Evolutionary conservation across 2,888 invertebrate species (phyloP).

Genomic region (Dicyrtoma fusca): DNA sequence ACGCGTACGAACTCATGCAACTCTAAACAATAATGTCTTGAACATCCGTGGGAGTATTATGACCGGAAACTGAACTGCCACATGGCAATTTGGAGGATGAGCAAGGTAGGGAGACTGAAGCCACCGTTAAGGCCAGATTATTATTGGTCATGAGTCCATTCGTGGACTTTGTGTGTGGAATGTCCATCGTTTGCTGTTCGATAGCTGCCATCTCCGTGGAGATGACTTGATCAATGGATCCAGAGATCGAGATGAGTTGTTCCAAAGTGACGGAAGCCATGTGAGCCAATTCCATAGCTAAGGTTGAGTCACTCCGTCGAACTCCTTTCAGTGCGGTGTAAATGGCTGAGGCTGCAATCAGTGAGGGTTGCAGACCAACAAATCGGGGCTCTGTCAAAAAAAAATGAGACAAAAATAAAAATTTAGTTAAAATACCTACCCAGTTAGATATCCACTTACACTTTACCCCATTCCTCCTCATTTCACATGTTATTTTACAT

Average conservation of each 20-base stretch:
- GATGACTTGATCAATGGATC: constrained; percentile 55
- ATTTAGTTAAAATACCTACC: neutral
- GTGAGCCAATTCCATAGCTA: constrained; percentile 46
- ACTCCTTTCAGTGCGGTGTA: constrained; percentile 55
- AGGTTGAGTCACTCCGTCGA: constrained; percentile 43
- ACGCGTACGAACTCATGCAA: neutral
- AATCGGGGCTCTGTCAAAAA: constrained; percentile 52
- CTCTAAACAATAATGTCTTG: constrained; percentile 47
- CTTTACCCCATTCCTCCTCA: neutral
- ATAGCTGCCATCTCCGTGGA: constrained; percentile 54
- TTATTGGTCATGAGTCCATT: neutral
- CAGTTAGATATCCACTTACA: neutral
- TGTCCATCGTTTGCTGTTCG: constrained; percentile 53
- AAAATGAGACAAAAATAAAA: neutral
- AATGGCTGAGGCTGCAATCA: constrained; percentile 55
- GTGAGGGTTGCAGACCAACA: constrained; percentile 53
- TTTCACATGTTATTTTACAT: no score
- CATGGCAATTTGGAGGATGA: constrained; percentile 44
- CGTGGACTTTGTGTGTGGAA: constrained; percentile 36
- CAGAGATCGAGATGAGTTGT: constrained; percentile 51
- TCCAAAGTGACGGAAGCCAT: constrained; percentile 50
- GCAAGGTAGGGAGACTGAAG: constrained; percentile 19
- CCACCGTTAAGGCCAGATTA: neutral
- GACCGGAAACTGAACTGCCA: constrained; percentile 39
- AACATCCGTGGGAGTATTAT: constrained; percentile 48